Evolutionary conservation across 2,113 vertebrate species (phyloP), one percentile per base, ranked within the genome.

Genomic region (Microcebus ravelobensis): DNA sequence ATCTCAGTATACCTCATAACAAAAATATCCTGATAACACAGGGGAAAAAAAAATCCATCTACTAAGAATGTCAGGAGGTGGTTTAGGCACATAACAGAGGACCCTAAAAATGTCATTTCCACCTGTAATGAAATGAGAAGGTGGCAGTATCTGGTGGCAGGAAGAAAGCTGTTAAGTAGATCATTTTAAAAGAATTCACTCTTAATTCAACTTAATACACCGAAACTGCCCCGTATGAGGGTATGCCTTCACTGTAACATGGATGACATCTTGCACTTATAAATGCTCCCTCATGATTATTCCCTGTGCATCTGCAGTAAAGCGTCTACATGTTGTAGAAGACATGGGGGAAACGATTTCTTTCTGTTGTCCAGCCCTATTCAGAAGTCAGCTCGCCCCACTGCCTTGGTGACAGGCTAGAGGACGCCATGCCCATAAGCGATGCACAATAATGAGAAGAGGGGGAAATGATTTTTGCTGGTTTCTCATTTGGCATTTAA

Each of bases 171-270:
- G 81, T 81, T 10, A 80, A 94, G 91, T 15, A 88, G 34, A 67
- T 57, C 84, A 59, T 67, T 89, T 88, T 18, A 85, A 94, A 95
- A 94, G 68, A 71, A 96, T 0, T 93, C 87, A 63, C 87, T 98
- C 96, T 63, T 91, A 95, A 97, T 91, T 81, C 52, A 94, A 29
- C 87, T 82, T 81, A 94, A 96, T 91, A 94, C 96, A 67, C 80
- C 50, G 0, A 52, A 61, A 73, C 57, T 55, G 73, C 95, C 88
- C 34, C 20, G 36, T 23, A 63, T 61, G 29, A 48, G 65, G 17
- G 36, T 5, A 17, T 57, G 48, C 39, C 73, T 73, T 39, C 63
- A 80, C 36, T 10, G 36, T 2, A 39, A 57, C 45, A 8, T 0
- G 45, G 65, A 25, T 57, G 57, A 36, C 0, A 21, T n/a, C 42